Conservation (phyloP, 2,888 invertebrate genomes). For the Heliconius hortense region DNA sequence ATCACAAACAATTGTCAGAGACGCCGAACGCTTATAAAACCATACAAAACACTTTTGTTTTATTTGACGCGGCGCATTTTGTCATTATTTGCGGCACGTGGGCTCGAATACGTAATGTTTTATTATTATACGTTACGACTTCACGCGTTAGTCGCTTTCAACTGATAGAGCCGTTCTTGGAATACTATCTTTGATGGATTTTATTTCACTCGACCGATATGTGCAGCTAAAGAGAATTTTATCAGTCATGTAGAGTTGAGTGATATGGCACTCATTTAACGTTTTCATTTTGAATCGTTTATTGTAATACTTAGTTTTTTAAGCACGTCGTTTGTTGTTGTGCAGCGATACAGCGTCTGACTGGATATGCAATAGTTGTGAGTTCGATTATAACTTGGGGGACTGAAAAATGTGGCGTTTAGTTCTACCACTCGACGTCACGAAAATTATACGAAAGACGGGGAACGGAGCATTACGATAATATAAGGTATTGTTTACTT, state of each 20-base stretch:
- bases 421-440: background rate
- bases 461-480: background rate
- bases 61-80: slow-evolving; percentile 62
- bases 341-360: background rate
- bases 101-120: slow-evolving; percentile 80
- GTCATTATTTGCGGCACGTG: slow-evolving; percentile 78
- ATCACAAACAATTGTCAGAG: slow-evolving; percentile 52
- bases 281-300: background rate
- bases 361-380: background rate
- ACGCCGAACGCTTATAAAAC: slow-evolving; percentile 70
- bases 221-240: background rate
- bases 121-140: slow-evolving; percentile 77
- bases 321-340: no score
- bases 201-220: slow-evolving; percentile 18
- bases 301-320: background rate
- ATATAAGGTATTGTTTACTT: no score
- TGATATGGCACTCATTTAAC: background rate
- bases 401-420: background rate
- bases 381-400: background rate
- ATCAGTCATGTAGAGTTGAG: background rate
- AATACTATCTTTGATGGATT: slow-evolving; percentile 64
- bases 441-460: background rate
- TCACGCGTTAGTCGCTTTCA: slow-evolving; percentile 71
- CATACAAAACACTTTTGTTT: slow-evolving; percentile 68
- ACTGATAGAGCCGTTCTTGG: slow-evolving; percentile 78